Percentiles rank a stretch among this genome's conserved stretches.
These are phyloP conservation scores for Paedocypris micromegethes DNA, from an alignment of 2,797 vertebrate species.

Conservation along the genomic window DNA sequence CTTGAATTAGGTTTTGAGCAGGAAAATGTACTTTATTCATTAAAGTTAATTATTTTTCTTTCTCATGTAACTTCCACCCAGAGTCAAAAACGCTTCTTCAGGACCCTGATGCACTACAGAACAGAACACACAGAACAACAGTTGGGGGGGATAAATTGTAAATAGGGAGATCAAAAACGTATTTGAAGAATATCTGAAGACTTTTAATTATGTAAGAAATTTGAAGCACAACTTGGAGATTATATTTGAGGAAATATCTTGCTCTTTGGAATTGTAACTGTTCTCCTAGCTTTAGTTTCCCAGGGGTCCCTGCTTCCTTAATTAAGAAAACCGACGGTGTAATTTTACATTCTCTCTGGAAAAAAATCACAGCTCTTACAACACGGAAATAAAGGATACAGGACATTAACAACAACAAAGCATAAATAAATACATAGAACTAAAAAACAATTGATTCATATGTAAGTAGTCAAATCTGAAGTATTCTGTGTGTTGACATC, in stretches of 20 bases:
- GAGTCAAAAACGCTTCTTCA: too few species aligned
- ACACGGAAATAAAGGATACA: neutral
- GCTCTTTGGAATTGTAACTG: constrained; percentile 20
- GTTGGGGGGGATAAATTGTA: too few species aligned
- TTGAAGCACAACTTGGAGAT: constrained; percentile 38
- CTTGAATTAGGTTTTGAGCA: neutral
- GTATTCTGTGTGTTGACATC: neutral
- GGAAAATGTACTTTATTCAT: neutral
- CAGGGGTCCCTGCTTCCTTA: constrained; percentile 46
- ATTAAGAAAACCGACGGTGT: constrained; percentile 54
- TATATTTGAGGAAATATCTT: constrained; percentile 45
- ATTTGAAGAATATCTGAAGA: neutral
- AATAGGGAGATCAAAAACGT: too few species aligned
- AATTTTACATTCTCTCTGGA: constrained; percentile 53
- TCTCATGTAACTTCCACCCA: neutral
- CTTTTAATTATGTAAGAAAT: constrained; percentile 14
- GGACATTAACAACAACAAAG: constrained; percentile 19
- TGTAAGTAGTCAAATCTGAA: neutral
- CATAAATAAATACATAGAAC: neutral
- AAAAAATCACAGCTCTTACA: constrained; percentile 38
- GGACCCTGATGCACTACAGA: too few species aligned
- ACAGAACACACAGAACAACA: too few species aligned
- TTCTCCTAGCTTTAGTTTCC: constrained; percentile 40
- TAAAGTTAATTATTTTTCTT: neutral
- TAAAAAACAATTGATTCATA: neutral